A percentile compares a stretch with the other conserved stretches of the same genome.
These are phyloP conservation scores for Eulithis testata DNA, from an alignment of 2,888 invertebrate species.

Conservation along the genomic window DNA sequence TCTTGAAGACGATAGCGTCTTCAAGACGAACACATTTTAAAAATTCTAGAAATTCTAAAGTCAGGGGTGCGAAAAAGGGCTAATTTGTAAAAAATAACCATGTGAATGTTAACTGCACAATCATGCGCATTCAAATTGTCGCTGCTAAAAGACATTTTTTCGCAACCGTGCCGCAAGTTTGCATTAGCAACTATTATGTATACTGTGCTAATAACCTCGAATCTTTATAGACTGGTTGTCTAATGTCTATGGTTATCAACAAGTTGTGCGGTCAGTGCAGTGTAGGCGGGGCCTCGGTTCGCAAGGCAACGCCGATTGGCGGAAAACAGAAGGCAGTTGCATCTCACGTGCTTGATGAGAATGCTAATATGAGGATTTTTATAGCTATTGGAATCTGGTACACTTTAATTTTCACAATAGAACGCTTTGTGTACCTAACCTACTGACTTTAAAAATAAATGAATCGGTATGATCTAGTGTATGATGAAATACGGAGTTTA, in stretches of 20 bases:
- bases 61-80: too few species aligned
- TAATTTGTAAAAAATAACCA: too few species aligned
- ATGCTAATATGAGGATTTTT: constrained; percentile 63
- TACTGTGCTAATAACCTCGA: constrained; percentile 20
- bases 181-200: constrained; percentile 11
- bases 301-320: constrained; percentile 65
- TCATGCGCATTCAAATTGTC: not conserved
- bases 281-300: constrained; percentile 72
- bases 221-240: constrained; percentile 27
- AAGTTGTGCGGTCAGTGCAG: constrained; percentile 34
- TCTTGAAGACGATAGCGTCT: too few species aligned
- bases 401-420: constrained; percentile 8
- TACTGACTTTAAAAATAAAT: not conserved
- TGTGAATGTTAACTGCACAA: not conserved
- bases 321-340: constrained; percentile 66
- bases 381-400: constrained; percentile 40
- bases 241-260: constrained; percentile 28
- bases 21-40: too few species aligned
- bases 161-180: constrained; percentile 4
- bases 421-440: constrained; percentile 1
- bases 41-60: not conserved
- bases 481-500: not conserved
- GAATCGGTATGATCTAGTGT: not conserved
- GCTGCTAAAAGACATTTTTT: not conserved
- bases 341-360: constrained; percentile 73